phyloP scores from a whole-genome alignment of 2,113 vertebrate species.

The Euleptes europaea region DNA sequence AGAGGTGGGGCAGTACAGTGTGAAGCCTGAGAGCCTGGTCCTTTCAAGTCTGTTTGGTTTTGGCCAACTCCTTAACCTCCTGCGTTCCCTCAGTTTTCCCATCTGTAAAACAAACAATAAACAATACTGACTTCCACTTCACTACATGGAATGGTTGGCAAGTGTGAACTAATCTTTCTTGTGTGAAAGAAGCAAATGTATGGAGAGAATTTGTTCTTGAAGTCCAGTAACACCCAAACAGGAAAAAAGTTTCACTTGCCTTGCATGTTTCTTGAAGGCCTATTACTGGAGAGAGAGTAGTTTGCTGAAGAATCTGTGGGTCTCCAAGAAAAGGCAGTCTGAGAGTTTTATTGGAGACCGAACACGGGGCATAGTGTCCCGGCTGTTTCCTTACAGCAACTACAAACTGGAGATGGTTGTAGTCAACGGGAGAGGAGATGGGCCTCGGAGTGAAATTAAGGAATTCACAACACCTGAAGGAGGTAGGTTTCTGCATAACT shows the following conservation, averaged over 20 bases:
- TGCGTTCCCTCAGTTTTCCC: not conserved
- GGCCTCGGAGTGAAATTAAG: conserved; percentile 86
- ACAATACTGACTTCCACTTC: not conserved
- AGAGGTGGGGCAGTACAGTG: not conserved
- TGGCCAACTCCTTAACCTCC: not conserved
- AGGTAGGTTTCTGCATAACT: conserved; percentile 76
- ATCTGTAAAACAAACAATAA: not conserved
- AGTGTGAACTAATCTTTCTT: conserved; percentile 22
- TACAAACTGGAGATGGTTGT: conserved; percentile 96
- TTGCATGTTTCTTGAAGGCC: conserved; percentile 78
- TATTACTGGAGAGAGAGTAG: conserved; percentile 96
- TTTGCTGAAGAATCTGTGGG: conserved; percentile 85
- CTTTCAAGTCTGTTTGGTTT: not conserved
- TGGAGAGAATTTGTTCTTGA: conserved; percentile 19
- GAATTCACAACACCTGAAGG: conserved; percentile 92
- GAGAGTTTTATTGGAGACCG: conserved; percentile 84
- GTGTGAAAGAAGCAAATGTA: not conserved
- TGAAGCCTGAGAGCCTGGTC: not conserved
- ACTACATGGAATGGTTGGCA: fast-evolving
- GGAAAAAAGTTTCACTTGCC: conserved; percentile 50
- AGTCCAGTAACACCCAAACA: not conserved
- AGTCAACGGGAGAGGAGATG: conserved; percentile 88
- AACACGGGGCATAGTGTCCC: conserved; percentile 82
- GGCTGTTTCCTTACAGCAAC: conserved; percentile 89
- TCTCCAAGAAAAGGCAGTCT: conserved; percentile 86